Evolutionary conservation across 2,888 invertebrate species (phyloP), one percentile per base, ranked within the genome.

Genomic region (Dioctria rufipes): DNA sequence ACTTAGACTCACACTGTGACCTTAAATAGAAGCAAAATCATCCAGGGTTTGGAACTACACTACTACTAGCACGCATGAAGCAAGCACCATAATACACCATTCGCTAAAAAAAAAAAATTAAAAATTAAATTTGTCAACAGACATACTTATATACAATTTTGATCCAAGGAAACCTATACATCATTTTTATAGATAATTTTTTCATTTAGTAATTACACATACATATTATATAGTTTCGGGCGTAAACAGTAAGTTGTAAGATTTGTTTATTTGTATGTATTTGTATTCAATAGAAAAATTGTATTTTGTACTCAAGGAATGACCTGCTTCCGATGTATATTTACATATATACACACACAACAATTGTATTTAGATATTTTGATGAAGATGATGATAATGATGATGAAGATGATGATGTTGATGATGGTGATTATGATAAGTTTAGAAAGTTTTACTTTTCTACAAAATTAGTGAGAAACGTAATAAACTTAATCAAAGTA

Each of bases 1-100:
- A 89, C 85, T 85, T 84, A 84, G 83, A 81, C 73, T 82, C 82
- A 81, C 80, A 83, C 58, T 82, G 51, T 78, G 82, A 83, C 82
- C 79, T 83, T 75, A 83, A 83, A 75, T 83, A 80, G 80, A 80
- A 54, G 77, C 77, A 77, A 61, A 63, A 49, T 77, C 71, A 58
- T 49, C 73, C 58, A 73, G 73, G 58, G 73, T 73, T 67, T 54
- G 73, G 39, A 71, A 51, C 54, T 46, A 46, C 8, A 43, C 54
- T 51, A 71, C 40, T 71, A 71, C 51, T 54, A 51, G 51, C 69
- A 69, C 40, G 51, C 51, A 73, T 60, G 51, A 58, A 73, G 51
- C 73, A 60, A 60, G 42, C 73, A 51, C 73, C 60, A 58, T 25
- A 25, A 25, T 25, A 25, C 25, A 25, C 25, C 73, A 73, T 73